These are phyloP conservation scores for Pipa parva DNA, from an alignment of 2,113 vertebrate genomes.

Conservation along the genomic window DNA sequence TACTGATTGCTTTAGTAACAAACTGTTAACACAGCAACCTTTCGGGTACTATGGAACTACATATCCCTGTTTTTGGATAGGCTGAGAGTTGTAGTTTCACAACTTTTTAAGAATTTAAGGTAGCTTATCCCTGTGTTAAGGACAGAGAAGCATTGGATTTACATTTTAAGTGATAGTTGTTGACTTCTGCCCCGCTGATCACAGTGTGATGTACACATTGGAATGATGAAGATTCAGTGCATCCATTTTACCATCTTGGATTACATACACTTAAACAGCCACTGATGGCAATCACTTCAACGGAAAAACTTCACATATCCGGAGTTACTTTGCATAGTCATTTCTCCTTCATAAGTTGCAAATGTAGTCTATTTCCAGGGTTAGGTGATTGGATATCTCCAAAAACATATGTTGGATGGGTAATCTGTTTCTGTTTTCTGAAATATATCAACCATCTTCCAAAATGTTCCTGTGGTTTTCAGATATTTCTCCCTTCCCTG, in stretches of 20 bases:
- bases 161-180: neutral
- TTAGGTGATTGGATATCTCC: neutral
- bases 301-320: constrained; percentile 15
- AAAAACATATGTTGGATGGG: neutral
- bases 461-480: neutral
- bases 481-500: constrained; percentile 2
- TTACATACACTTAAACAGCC: constrained; percentile 34
- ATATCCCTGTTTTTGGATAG: no score
- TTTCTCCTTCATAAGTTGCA: constrained; percentile 4
- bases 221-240: neutral
- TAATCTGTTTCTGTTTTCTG: neutral
- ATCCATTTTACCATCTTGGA: neutral
- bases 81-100: neutral
- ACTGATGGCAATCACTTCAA: neutral
- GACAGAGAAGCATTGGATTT: neutral
- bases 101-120: no score
- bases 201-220: constrained; percentile 42
- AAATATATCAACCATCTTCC: neutral
- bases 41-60: no score
- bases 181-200: constrained; percentile 43
- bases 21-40: no score
- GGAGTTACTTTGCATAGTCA: constrained; percentile 26
- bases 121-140: neutral
- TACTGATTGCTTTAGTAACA: no score
- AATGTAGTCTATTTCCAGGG: neutral